phyloP scores from a whole-genome alignment of 1,140 invertebrate genomes.

The Carposina sasakii region DNA sequence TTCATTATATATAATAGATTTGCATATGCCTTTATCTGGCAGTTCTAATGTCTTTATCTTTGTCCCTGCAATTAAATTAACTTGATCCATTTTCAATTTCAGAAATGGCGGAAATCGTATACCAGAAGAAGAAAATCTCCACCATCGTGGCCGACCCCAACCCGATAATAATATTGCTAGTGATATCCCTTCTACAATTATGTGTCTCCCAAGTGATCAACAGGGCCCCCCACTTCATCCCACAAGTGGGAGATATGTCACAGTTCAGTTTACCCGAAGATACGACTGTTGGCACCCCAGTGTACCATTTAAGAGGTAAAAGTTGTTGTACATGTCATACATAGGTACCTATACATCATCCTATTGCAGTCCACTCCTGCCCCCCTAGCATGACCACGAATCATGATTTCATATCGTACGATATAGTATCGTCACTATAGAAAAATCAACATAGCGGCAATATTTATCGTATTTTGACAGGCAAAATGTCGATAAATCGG shows the following conservation, averaged over 20 bases:
- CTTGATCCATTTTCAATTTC: slow-evolving; percentile 24
- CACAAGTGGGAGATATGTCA: slow-evolving; percentile 83
- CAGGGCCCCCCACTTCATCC: slow-evolving; percentile 82
- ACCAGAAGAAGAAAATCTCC: slow-evolving; percentile 43
- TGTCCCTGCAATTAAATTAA: too few relatives aligned
- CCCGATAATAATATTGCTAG: slow-evolving; percentile 42
- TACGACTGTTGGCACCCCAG: slow-evolving; percentile 81
- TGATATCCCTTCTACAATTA: slow-evolving; percentile 31
- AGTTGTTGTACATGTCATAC: not conserved
- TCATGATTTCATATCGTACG: too few relatives aligned
- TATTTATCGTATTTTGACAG: too few relatives aligned
- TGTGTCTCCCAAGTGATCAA: slow-evolving; percentile 71
- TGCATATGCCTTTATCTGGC: too few relatives aligned
- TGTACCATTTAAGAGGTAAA: slow-evolving; percentile 81
- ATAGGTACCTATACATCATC: too few relatives aligned
- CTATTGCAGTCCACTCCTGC: too few relatives aligned
- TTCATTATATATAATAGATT: too few relatives aligned
- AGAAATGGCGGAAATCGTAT: slow-evolving; percentile 63
- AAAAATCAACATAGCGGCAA: too few relatives aligned
- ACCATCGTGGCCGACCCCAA: slow-evolving; percentile 38
- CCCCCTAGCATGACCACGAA: too few relatives aligned
- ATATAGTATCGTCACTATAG: too few relatives aligned
- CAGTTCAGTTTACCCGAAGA: slow-evolving; percentile 83
- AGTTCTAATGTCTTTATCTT: too few relatives aligned
- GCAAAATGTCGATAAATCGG: too few relatives aligned